Conservation (phyloP, 1,140 invertebrate genomes). For the Papilio aristodemus region DNA sequence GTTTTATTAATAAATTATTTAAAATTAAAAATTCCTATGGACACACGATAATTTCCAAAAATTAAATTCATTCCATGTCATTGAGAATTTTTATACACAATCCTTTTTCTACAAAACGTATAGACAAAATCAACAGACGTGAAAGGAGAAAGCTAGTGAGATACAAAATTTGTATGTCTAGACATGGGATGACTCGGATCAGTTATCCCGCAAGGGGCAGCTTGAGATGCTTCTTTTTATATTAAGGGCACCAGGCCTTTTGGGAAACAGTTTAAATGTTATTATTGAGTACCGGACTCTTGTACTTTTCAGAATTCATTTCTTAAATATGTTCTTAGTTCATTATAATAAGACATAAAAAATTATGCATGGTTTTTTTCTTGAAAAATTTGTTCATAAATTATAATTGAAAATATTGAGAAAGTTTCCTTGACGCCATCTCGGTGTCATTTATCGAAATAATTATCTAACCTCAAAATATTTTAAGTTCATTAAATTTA, state of each 20-base stretch:
- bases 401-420: not conserved
- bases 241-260: no score
- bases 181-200: no score
- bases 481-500: not conserved
- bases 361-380: not conserved
- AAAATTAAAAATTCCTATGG: not conserved
- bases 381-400: not conserved
- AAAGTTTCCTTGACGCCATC: not conserved
- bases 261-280: no score
- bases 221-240: no score
- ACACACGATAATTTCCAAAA: not conserved
- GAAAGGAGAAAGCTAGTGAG: no score
- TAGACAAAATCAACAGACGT: no score
- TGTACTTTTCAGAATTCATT: no score
- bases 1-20: slow-evolving; percentile 20
- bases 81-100: not conserved
- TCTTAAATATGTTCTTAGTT: not conserved
- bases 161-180: no score
- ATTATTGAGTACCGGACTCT: not conserved
- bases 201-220: no score
- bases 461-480: not conserved
- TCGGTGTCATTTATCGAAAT: not conserved
- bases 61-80: not conserved
- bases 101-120: not conserved
- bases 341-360: no score